A percentile compares a stretch with the other conserved stretches of the same genome.
These are phyloP conservation scores for Hyperoodon ampullatus DNA, from an alignment of 2,113 vertebrate genomes.

Conservation along the genomic window DNA sequence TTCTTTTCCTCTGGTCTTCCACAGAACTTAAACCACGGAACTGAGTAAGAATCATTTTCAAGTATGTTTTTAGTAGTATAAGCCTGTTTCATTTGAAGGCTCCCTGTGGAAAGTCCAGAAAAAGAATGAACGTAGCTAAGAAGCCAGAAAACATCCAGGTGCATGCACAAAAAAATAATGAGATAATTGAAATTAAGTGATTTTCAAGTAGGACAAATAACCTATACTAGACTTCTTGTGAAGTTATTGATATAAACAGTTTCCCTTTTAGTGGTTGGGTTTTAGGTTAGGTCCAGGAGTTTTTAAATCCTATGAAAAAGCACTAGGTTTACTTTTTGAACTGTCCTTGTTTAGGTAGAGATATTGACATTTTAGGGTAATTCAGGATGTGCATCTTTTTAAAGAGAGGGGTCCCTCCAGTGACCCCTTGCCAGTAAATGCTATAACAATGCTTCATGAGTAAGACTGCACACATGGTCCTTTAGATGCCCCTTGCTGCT, in stretches of 20 bases:
- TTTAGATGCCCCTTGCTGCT: neutral
- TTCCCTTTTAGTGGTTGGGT: neutral
- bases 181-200: neutral
- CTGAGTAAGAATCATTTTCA: neutral
- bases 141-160: neutral
- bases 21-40: neutral
- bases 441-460: neutral
- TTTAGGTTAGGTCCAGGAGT: neutral
- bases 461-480: neutral
- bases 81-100: neutral
- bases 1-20: conserved; percentile 6
- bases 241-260: neutral
- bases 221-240: neutral
- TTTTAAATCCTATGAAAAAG: neutral
- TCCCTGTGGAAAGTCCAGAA: conserved; percentile 4
- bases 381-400: neutral
- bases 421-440: neutral
- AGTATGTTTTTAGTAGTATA: neutral
- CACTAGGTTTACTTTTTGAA: neutral
- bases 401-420: neutral
- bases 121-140: neutral
- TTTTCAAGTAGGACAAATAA: neutral
- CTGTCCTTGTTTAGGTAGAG: neutral
- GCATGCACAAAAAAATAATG: neutral
- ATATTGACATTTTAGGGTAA: neutral